Evolutionary conservation across 2,888 invertebrate species (phyloP), one percentile per base, ranked within the genome.

Genomic region (Pyralis farinalis): DNA sequence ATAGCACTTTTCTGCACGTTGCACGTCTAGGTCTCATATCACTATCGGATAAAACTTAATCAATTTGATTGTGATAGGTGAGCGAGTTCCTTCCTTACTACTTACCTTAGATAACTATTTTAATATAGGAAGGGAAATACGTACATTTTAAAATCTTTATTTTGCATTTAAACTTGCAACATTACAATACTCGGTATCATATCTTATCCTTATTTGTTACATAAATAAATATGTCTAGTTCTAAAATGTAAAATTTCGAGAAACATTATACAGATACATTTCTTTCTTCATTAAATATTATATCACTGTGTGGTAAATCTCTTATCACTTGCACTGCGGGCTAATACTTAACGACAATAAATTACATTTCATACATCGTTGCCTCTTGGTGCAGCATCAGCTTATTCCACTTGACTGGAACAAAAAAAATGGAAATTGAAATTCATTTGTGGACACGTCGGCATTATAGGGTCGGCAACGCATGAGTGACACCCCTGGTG

Each of bases 401-500:
- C 48, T 61, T 80, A 86, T 34, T 84, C 84, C 53, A 79, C 83
- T 70, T 82, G 78, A 55, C 86, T 87, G 83, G 39, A 79, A 83
- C 44, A 42, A 49, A 50, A 46, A 51, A 62, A 58, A 49, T 16
- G 16, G n/a, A n/a, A n/a, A n/a, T n/a, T n/a, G n/a, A n/a, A n/a
- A n/a, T n/a, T n/a, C n/a, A n/a, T n/a, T n/a, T n/a, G n/a, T n/a
- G n/a, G n/a, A n/a, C n/a, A n/a, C n/a, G n/a, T n/a, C n/a, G n/a
- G n/a, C n/a, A n/a, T n/a, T n/a, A n/a, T n/a, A n/a, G n/a, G n/a
- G n/a, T n/a, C n/a, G n/a, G n/a, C n/a, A n/a, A n/a, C n/a, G n/a
- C n/a, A n/a, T n/a, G n/a, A n/a, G n/a, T n/a, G n/a, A n/a, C n/a
- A n/a, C n/a, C n/a, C n/a, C n/a, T n/a, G n/a, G n/a, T n/a, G n/a